Percentiles rank a stretch among this genome's conserved stretches.
These are phyloP conservation scores for Parauchenoglanis punctatus DNA, from an alignment of 2,797 vertebrate species.

Conservation along the genomic window DNA sequence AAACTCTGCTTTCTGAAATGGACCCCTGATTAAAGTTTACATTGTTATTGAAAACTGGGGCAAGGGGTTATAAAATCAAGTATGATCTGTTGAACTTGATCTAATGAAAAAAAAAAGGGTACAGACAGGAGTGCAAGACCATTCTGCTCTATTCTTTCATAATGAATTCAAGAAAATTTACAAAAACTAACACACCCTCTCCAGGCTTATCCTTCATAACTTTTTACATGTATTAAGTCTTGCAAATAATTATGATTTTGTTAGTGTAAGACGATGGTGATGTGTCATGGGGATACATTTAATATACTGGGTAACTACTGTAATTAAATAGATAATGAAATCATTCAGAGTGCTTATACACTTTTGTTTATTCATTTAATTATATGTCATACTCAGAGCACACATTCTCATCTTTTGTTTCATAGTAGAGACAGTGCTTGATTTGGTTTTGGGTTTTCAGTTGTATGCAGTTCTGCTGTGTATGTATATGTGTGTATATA, in stretches of 20 bases:
- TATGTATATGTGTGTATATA: too few species aligned
- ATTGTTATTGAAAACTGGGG: not conserved
- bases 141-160: not conserved
- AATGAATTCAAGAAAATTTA: not conserved
- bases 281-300: not conserved
- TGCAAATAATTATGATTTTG: not conserved
- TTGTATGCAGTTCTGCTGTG: too few species aligned
- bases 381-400: not conserved
- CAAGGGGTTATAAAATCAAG: too few species aligned
- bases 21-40: not conserved
- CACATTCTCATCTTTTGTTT: not conserved
- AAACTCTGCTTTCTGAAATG: not conserved
- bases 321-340: conserved; percentile 13
- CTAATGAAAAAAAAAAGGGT: not conserved
- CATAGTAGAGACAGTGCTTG: not conserved
- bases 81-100: not conserved
- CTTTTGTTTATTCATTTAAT: conserved; percentile 10
- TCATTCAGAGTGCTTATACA: not conserved
- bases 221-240: not conserved
- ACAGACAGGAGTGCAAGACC: not conserved
- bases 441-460: too few species aligned
- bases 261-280: not conserved
- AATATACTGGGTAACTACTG: conserved; percentile 6
- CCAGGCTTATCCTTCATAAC: not conserved
- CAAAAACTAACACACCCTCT: not conserved